phyloP scores from a whole-genome alignment of 2,797 vertebrate species.

The Varecia variegata region DNA sequence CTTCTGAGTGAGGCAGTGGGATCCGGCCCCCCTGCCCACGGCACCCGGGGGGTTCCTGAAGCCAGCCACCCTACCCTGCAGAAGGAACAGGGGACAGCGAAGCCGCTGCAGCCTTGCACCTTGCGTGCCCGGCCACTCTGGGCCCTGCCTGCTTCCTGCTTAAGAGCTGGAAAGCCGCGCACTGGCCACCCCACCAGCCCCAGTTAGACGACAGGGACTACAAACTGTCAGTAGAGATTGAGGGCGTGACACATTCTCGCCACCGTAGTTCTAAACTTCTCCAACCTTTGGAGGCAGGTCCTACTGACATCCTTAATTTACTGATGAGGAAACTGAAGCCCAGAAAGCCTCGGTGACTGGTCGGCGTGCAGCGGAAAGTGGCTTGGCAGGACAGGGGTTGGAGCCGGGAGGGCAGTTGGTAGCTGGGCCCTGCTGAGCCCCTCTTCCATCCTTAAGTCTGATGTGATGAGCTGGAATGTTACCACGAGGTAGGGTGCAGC shows the following conservation, averaged over 20 bases:
- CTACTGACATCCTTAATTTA: no score
- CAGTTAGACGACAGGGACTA: background rate
- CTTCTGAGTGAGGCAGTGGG: background rate
- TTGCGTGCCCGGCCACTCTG: background rate
- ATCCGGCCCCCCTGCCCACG: background rate
- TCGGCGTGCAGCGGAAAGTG: background rate
- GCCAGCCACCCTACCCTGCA: background rate
- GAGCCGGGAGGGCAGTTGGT: background rate
- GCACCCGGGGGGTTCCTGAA: background rate
- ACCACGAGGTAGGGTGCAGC: background rate
- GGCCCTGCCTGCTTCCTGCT: background rate
- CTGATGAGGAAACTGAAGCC: background rate
- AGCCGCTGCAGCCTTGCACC: rapidly evolving
- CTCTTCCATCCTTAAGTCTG: background rate
- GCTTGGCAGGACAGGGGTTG: background rate
- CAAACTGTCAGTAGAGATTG: background rate
- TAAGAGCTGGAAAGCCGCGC: background rate
- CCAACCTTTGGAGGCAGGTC: background rate
- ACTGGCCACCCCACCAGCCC: background rate
- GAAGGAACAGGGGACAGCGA: background rate
- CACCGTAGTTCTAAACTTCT: background rate
- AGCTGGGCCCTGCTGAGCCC: background rate
- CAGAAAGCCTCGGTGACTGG: background rate
- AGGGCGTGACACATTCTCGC: background rate
- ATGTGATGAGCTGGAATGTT: background rate